Conservation (phyloP, 2,797 vertebrate species). For the Sphenopsis melanotis region DNA sequence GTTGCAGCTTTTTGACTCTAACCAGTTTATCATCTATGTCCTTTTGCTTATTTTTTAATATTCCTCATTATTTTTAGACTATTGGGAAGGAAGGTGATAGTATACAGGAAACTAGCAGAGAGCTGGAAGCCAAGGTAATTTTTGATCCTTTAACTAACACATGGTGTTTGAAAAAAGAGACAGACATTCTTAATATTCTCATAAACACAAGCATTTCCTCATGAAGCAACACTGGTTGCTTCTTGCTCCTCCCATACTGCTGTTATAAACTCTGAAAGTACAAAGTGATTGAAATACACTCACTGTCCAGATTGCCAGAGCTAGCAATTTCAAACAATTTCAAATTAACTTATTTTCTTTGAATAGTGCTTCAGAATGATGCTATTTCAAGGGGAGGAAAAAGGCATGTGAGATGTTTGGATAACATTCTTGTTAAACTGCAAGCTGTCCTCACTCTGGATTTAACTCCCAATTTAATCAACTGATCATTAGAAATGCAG, state of each 20-base stretch:
- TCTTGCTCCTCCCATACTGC: conserved; percentile 9
- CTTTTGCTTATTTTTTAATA: neutral
- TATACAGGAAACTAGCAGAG: conserved; percentile 2
- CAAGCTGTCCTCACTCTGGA: neutral
- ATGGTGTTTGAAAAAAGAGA: neutral
- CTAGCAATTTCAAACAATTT: neutral
- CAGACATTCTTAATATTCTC: conserved; percentile 30
- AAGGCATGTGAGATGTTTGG: neutral
- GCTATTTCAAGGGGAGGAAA: neutral
- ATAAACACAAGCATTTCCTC: conserved; percentile 48
- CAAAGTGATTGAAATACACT: neutral
- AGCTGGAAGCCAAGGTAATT: neutral
- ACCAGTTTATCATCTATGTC: neutral
- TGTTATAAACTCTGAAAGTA: conserved; percentile 10
- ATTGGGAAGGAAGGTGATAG: neutral
- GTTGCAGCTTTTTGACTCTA: neutral
- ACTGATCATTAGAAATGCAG: neutral
- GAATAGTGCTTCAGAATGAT: neutral
- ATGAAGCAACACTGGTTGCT: neutral
- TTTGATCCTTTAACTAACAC: neutral
- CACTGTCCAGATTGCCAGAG: neutral
- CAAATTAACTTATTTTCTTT: conserved; percentile 3
- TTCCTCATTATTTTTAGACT: conserved; percentile 11
- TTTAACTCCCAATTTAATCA: neutral
- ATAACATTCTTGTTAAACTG: neutral